Base-by-base conservation (phyloP, 2,888 invertebrate species). In the Nipponacmea schrenckii region DNA sequence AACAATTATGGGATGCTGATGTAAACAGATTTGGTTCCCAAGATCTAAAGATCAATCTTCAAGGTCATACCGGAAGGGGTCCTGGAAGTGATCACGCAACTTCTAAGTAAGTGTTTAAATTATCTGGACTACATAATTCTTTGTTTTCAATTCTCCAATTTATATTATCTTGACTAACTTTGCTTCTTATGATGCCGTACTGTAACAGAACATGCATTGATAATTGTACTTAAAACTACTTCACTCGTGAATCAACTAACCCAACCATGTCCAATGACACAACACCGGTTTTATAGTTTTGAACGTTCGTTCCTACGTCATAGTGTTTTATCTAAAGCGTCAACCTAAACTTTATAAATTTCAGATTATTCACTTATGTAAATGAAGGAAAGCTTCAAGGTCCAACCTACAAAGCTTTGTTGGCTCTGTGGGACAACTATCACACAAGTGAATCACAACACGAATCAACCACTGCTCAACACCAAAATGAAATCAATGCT, bases 391-490 rank as follows among this genome's bases (percentile, higher is more conserved):
- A 50, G 20, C 45, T 78, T 17, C 67, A 64, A 10, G 72, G 72
- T 27, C 71, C 76, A 5, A 94, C 95, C 4, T 92, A 96, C 73
- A 91, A 93, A 79, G 93, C 93, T 83, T 91, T 96, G 79, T 87
- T 92, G 67, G 90, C 91, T 12, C 91, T 97, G 64, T 92, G 94
- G 87, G 94, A 97, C 87, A 97, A 97, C 88, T 97, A 96, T 86
- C 93, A 94, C 83, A 90, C 93, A 71, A 93, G 94, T 78, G 50
- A 69, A 69, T 67, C 79, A 71, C 90, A 92, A 20, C 92, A 93
- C 83, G 96, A 96, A 88, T 90, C 93, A 80, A 93, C 95, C 44
- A 94, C 94, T 4, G 90, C 93, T 78, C 65, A 75, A 39, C 94
- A 95, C 88, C 91, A 92, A 73, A 91, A 90, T 68, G 95, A 96